Conservation (phyloP, 2,113 vertebrate genomes). For the Semicossyphus pulcher region DNA sequence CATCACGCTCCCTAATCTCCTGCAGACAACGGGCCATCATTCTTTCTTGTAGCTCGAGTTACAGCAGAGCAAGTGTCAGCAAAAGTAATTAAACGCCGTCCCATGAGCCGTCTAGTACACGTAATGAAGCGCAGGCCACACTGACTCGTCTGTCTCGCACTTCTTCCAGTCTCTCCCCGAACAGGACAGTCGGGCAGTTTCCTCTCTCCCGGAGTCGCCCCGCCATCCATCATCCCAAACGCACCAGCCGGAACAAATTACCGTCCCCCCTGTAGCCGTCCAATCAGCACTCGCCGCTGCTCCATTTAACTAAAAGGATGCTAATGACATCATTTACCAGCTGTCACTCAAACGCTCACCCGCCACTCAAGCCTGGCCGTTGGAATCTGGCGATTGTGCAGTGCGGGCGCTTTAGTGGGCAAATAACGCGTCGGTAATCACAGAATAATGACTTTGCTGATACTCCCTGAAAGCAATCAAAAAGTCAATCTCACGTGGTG, state of each 20-base stretch:
- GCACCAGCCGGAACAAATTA: conserved; percentile 51
- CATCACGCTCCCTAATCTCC: conserved; percentile 32
- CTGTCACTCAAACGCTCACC: conserved; percentile 63
- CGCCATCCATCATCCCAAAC: conserved; percentile 45
- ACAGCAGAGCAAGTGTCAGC: conserved; percentile 37
- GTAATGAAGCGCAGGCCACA: conserved; percentile 38
- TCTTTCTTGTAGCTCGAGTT: conserved; percentile 29
- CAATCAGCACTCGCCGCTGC: conserved; percentile 48
- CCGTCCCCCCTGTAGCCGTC: conserved; percentile 17
- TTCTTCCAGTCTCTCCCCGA: conserved; percentile 21
- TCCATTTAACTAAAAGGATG: conserved; percentile 60
- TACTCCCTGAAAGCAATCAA: conserved; percentile 63
- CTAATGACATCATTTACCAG: conserved; percentile 70
- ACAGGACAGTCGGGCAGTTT: conserved; percentile 29
- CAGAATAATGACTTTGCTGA: conserved; percentile 64
- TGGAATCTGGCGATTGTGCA: conserved; percentile 36
- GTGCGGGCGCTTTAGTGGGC: conserved; percentile 41
- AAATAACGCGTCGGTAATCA: conserved; percentile 61
- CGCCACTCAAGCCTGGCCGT: conserved; percentile 22
- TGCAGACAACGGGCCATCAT: conserved; percentile 37
- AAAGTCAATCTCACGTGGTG: conserved; percentile 53
- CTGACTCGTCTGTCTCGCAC: conserved; percentile 2
- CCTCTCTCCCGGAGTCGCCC: conserved; percentile 10
- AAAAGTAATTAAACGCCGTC: conserved; percentile 57
- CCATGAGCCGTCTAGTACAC: conserved; percentile 29